A percentile compares a stretch with the other conserved stretches of the same genome.
phyloP scores from a whole-genome alignment of 2,113 vertebrate genomes.

The Chlorodrepanis virens region DNA sequence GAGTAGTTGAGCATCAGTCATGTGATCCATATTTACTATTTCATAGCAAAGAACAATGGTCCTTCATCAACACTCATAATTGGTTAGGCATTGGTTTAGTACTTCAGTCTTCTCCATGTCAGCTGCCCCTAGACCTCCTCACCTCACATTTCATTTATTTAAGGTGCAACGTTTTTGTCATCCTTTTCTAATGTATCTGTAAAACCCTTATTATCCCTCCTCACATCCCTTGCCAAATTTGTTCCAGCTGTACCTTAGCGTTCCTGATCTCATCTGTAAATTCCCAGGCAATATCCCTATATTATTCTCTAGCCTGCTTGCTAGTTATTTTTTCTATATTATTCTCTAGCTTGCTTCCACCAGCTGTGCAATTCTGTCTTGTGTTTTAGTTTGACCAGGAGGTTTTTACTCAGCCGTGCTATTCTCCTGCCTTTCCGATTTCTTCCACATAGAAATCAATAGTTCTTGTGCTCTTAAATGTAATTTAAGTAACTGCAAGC shows the following conservation, averaged over 20 bases:
- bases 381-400: neutral
- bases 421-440: neutral
- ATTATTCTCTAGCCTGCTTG: neutral
- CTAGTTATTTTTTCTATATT: neutral
- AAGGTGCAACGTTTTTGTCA: neutral
- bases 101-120: neutral
- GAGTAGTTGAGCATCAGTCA: neutral
- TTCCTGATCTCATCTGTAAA: neutral
- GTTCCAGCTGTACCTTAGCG: fast-evolving
- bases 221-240: neutral
- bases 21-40: neutral
- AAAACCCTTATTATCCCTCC: neutral
- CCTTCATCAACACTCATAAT: neutral
- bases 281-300: neutral
- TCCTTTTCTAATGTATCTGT: neutral
- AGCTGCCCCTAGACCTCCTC: neutral
- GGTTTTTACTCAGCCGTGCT: neutral
- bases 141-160: neutral
- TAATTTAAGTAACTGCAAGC: neutral
- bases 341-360: neutral
- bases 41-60: neutral
- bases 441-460: neutral
- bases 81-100: neutral
- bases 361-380: neutral
- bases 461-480: neutral